Evolutionary conservation across 1,140 invertebrate genomes (phyloP).

Genomic region (Caenorhabditis brenneri): DNA sequence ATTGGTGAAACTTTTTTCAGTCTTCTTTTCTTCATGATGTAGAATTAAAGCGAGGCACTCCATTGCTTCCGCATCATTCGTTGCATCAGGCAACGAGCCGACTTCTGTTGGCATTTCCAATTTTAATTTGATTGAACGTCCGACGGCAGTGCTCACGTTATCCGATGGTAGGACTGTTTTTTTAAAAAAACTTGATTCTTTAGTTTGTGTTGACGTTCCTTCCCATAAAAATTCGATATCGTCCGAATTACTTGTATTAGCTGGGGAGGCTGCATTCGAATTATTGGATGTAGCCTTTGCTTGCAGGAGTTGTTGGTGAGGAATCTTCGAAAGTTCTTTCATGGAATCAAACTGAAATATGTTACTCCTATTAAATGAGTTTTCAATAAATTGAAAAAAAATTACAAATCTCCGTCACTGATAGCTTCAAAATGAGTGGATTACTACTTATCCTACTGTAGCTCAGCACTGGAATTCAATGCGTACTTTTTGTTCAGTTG

Average conservation of each 20-base stretch:
- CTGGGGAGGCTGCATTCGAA: not conserved
- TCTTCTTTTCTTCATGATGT: not conserved
- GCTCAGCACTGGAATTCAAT: no score
- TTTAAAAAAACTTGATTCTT: no score
- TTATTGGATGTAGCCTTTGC: not conserved
- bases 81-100: no score
- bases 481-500: no score
- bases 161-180: not conserved
- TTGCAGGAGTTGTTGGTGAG: not conserved
- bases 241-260: constrained; percentile 20
- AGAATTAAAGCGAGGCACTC: not conserved
- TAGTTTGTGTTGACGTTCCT: not conserved
- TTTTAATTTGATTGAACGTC: no score
- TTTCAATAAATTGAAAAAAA: no score
- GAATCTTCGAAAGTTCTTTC: not conserved
- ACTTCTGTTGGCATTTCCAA: no score
- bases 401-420: no score
- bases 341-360: not conserved
- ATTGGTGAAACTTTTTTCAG: not conserved
- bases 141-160: no score
- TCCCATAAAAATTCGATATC: not conserved
- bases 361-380: no score
- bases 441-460: no score
- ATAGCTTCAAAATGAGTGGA: no score
- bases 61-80: not conserved